Conservation (phyloP, 2,888 invertebrate species). For the Rutpela maculata region DNA sequence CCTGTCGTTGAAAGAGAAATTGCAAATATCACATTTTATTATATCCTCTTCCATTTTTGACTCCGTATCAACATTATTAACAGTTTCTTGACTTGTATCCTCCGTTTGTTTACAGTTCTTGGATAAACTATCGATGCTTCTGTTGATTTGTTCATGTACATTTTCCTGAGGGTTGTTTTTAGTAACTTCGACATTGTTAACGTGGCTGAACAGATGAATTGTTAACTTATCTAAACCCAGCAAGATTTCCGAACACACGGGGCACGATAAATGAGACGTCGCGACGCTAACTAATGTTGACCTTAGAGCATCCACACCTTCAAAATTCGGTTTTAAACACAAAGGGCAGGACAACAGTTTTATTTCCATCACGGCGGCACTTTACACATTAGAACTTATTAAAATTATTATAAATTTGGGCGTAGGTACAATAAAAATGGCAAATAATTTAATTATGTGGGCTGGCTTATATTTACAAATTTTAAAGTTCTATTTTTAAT, state of each 20-base stretch:
- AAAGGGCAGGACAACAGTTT: constrained; percentile 83
- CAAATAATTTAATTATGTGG: constrained; percentile 37
- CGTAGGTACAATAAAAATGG: constrained; percentile 12
- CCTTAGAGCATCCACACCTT: constrained; percentile 82
- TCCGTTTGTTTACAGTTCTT: constrained; percentile 14
- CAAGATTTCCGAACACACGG: constrained; percentile 85
- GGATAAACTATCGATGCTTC: constrained; percentile 59
- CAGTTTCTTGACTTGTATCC: background rate
- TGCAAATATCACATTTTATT: constrained; percentile 82
- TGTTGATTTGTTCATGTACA: constrained; percentile 62
- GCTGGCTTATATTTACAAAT: constrained; percentile 39
- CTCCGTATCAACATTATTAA: background rate
- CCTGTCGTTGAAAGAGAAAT: constrained; percentile 82
- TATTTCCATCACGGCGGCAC: constrained; percentile 55
- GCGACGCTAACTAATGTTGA: constrained; percentile 85
- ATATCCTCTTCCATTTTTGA: constrained; percentile 39
- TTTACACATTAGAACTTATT: background rate
- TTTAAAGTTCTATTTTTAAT: constrained; percentile 46
- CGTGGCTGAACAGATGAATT: constrained; percentile 83
- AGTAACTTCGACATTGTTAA: constrained; percentile 18
- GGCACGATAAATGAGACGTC: constrained; percentile 84
- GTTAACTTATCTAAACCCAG: constrained; percentile 88
- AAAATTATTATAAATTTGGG: background rate
- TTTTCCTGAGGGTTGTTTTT: constrained; percentile 19
- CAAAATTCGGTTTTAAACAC: constrained; percentile 84